phyloP scores from a whole-genome alignment of 2,797 vertebrate genomes.

The Ciconia nigra region DNA sequence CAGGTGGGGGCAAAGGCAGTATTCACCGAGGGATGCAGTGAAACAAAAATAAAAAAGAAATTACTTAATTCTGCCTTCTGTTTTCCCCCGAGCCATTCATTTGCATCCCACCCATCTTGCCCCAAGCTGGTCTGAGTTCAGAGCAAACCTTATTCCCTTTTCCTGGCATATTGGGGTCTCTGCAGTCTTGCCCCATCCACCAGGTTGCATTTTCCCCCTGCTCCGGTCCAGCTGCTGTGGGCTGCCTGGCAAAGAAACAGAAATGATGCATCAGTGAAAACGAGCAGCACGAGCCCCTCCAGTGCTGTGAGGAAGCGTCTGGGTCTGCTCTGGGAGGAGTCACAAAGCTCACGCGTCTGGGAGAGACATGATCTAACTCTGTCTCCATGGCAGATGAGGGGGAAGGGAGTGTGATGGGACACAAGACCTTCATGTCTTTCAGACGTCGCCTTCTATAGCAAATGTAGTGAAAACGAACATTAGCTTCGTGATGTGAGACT shows the following conservation, averaged over 20 bases:
- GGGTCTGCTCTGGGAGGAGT: background rate
- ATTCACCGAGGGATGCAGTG: background rate
- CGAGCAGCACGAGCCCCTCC: background rate
- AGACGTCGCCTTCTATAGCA: background rate
- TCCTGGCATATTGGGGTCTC: fast-evolving
- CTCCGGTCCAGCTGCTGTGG: fast-evolving
- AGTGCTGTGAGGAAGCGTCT: background rate
- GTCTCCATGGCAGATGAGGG: background rate
- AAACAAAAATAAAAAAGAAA: background rate
- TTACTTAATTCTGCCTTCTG: background rate
- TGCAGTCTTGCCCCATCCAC: background rate
- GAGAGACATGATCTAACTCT: background rate
- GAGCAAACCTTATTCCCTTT: background rate
- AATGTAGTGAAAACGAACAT: background rate
- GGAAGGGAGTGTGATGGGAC: background rate
- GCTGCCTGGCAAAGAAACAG: background rate
- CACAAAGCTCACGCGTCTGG: fast-evolving
- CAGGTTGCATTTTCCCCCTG: background rate
- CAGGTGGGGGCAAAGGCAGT: background rate
- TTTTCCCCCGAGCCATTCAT: background rate
- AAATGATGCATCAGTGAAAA: background rate
- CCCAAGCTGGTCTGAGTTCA: background rate
- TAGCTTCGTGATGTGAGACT: background rate
- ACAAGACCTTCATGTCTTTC: background rate
- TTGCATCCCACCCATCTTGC: background rate